These are phyloP conservation scores for Amphibalanus amphitrite DNA, from an alignment of 1,140 invertebrate species.

Conservation along the genomic window DNA sequence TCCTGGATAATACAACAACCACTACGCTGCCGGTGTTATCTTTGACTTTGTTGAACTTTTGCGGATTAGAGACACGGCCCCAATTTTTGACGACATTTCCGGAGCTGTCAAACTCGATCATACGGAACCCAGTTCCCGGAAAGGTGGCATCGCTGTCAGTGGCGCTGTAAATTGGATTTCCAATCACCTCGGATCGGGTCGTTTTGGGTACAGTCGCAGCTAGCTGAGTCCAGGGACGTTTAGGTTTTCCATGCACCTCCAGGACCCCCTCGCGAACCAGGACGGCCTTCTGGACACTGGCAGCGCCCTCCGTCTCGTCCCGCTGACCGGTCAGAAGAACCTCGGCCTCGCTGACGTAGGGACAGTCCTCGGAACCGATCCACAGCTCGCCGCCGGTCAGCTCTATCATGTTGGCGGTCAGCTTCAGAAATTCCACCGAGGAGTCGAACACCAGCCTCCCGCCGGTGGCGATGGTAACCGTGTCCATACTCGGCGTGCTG, in stretches of 20 bases:
- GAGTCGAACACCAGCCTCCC: neutral
- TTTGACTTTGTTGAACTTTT: neutral
- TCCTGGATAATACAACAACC: neutral
- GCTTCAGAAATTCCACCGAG: neutral
- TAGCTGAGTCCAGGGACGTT: neutral
- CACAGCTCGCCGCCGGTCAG: neutral
- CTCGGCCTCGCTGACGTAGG: neutral
- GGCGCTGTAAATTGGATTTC: neutral
- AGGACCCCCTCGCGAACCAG: neutral
- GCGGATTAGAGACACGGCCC: neutral
- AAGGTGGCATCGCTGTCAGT: neutral
- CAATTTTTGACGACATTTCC: neutral
- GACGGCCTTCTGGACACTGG: neutral
- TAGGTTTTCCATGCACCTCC: neutral
- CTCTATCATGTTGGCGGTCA: neutral
- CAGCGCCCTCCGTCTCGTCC: neutral
- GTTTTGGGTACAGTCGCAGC: neutral
- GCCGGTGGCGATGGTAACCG: neutral
- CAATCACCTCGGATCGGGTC: neutral
- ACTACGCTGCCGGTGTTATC: neutral
- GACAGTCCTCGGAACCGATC: neutral
- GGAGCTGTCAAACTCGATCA: neutral
- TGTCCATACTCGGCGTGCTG: too few relatives aligned
- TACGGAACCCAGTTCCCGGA: too few relatives aligned
- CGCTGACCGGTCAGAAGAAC: neutral